phyloP scores from a whole-genome alignment of 1,140 invertebrate genomes.

The Aphelenchoides avenae region DNA sequence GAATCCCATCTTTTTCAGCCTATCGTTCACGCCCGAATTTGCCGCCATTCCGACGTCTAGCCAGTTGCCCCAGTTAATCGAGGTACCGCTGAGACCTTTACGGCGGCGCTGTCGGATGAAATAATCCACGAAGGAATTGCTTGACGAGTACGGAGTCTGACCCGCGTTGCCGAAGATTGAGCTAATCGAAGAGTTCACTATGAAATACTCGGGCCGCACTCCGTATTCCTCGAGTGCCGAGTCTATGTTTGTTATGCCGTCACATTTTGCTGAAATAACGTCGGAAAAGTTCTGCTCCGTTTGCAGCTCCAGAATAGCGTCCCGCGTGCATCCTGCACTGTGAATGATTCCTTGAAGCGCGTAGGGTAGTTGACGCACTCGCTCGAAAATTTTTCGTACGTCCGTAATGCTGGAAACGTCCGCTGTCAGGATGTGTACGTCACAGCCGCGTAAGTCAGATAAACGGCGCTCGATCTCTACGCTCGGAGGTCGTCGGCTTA shows the following conservation, averaged over 20 bases:
- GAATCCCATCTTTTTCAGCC: constrained; percentile 14
- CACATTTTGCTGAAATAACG: constrained; percentile 31
- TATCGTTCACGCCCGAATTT: constrained; percentile 1
- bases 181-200: constrained; percentile 28
- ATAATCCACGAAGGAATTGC: constrained; percentile 18
- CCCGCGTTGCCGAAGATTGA: constrained; percentile 31
- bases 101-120: background rate
- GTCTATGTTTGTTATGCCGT: constrained; percentile 24
- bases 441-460: constrained; percentile 2
- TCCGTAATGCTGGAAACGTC: constrained; percentile 8
- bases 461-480: constrained; percentile 2
- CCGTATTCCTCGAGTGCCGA: constrained; percentile 1
- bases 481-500: background rate
- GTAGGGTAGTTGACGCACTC: background rate
- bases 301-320: constrained; percentile 16
- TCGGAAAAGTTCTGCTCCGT: constrained; percentile 23
- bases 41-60: constrained; percentile 31
- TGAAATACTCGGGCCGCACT: constrained; percentile 16
- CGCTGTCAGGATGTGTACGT: constrained; percentile 4
- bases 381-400: constrained; percentile 1
- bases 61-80: constrained; percentile 37
- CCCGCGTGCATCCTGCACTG: constrained; percentile 18
- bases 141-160: constrained; percentile 32
- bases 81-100: constrained; percentile 1
- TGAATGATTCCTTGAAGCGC: constrained; percentile 17